phyloP scores from a whole-genome alignment of 2,797 vertebrate genomes.

The Lepidocolaptes lacrymiger region DNA sequence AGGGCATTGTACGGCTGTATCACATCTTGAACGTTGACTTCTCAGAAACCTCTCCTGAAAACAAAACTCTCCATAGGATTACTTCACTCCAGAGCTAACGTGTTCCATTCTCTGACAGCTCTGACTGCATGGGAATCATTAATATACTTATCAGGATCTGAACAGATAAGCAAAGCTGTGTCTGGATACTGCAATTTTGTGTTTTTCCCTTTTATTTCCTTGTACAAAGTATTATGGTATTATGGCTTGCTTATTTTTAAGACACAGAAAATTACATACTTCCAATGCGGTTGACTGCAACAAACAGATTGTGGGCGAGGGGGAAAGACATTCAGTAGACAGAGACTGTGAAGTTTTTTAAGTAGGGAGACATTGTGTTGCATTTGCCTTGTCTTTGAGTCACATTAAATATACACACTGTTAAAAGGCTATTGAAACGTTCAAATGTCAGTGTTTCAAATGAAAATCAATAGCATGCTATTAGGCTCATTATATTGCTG shows the following conservation, averaged over 20 bases:
- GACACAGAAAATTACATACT: not conserved
- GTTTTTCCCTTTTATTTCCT: not conserved
- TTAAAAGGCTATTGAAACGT: constrained; percentile 50
- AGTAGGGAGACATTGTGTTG: not conserved
- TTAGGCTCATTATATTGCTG: constrained; percentile 40
- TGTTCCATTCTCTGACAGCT: not conserved
- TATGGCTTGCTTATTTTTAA: not conserved
- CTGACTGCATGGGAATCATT: not conserved
- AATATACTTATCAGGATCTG: not conserved
- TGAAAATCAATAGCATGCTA: constrained; percentile 69
- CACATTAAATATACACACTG: constrained; percentile 56
- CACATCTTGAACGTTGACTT: not conserved
- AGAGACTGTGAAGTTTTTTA: not conserved
- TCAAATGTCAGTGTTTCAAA: constrained; percentile 47
- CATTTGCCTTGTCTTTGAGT: constrained; percentile 17
- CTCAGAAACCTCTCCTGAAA: not conserved
- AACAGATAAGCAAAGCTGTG: not conserved
- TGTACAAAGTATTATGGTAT: not conserved
- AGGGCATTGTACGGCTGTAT: not conserved
- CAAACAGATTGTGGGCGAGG: not conserved
- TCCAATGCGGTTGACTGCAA: not conserved
- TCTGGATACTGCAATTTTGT: not conserved
- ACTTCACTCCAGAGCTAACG: not conserved
- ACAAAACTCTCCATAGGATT: not conserved
- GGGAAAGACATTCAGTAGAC: not conserved